Evolutionary conservation across 2,113 vertebrate species (phyloP).

Genomic region (Microcebus lehilahytsara): DNA sequence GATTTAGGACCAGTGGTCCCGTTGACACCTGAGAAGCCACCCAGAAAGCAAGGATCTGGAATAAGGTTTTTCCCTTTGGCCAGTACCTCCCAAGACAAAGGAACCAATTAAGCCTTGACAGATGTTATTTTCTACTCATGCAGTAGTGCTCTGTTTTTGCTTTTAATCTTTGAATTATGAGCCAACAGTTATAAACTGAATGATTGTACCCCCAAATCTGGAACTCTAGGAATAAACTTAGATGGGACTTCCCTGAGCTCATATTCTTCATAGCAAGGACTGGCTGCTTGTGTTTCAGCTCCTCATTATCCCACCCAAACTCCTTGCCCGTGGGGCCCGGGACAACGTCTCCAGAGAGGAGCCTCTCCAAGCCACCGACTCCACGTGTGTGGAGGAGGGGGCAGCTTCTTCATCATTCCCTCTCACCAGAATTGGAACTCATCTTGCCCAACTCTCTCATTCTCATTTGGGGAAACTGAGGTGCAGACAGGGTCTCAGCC

Average conservation of each 20-base stretch:
- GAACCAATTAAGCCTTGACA: neutral
- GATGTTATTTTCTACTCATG: neutral
- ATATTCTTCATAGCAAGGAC: neutral
- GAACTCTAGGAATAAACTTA: neutral
- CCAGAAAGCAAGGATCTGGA: neutral
- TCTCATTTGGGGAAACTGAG: neutral
- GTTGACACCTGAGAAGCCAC: neutral
- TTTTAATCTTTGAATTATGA: neutral
- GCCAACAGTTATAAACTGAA: neutral
- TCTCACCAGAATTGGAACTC: neutral
- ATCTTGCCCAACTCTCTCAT: neutral
- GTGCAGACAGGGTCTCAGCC: neutral
- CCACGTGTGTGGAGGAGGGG: accelerated
- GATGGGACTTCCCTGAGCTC: neutral
- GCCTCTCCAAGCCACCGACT: neutral
- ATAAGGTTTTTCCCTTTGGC: accelerated
- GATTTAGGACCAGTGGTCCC: neutral
- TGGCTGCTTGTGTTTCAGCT: no score
- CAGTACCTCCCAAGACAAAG: neutral
- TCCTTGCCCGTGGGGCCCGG: neutral
- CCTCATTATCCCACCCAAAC: neutral
- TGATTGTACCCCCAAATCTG: neutral
- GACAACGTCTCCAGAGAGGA: neutral
- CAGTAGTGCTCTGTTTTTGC: neutral
- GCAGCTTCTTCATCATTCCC: accelerated